Percentiles rank a stretch among this genome's conserved stretches.
Evolutionary conservation across 2,888 invertebrate genomes (phyloP).

Genomic region (Pemphredon lugubris): DNA sequence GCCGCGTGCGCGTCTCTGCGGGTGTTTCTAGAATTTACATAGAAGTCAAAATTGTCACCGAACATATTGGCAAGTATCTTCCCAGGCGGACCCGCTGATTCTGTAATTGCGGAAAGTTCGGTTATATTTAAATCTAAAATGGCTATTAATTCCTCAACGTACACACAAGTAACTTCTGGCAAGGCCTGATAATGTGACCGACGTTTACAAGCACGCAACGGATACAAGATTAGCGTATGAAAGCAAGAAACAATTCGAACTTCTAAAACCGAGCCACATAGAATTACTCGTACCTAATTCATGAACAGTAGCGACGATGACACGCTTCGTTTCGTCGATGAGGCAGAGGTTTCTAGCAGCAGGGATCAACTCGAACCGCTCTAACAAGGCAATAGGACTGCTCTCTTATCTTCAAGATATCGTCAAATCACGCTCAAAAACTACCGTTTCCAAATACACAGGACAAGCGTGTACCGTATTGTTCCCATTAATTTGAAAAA

Average conservation of each 20-base stretch:
- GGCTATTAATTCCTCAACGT: slow-evolving; percentile 15
- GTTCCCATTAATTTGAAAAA: not conserved
- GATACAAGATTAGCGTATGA: not conserved
- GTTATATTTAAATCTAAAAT: not conserved
- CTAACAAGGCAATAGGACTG: slow-evolving; percentile 35
- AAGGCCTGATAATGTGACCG: not conserved
- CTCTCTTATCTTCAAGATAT: slow-evolving; percentile 6
- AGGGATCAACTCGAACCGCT: slow-evolving; percentile 23
- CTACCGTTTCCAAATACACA: slow-evolving; percentile 7
- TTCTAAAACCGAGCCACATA: not conserved
- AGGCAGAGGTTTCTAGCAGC: slow-evolving; percentile 47
- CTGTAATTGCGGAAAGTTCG: not conserved
- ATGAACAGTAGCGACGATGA: slow-evolving; percentile 6
- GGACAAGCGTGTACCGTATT: not conserved
- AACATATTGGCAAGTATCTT: not conserved
- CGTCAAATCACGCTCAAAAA: slow-evolving; percentile 21
- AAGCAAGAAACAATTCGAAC: not conserved
- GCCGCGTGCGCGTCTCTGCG: too few relatives aligned
- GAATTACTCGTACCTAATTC: slow-evolving; percentile 16
- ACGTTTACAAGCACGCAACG: not conserved
- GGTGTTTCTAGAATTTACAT: not conserved
- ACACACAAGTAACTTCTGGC: slow-evolving; percentile 2
- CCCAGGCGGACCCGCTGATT: not conserved
- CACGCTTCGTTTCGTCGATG: slow-evolving; percentile 5
- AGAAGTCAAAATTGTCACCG: not conserved